phyloP scores from a whole-genome alignment of 1,140 invertebrate species.

The Liolophura sinensis region DNA sequence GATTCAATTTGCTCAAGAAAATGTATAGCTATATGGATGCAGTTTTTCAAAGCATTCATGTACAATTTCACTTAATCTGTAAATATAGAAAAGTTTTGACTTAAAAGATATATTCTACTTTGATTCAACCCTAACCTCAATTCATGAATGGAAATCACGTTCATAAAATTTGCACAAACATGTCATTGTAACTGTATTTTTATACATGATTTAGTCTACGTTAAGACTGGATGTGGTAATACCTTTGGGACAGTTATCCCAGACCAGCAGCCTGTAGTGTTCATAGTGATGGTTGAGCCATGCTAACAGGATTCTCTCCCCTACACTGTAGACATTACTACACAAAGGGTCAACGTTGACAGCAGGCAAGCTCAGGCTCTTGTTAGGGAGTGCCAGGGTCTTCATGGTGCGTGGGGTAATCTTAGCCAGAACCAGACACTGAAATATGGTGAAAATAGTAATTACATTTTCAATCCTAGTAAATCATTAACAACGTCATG shows the following conservation, averaged over 20 bases:
- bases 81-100: too few relatives aligned
- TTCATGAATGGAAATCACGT: neutral
- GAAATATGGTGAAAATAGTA: conserved; percentile 11
- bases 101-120: too few relatives aligned
- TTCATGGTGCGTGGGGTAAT: conserved; percentile 53
- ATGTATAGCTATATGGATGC: too few relatives aligned
- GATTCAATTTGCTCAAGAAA: neutral
- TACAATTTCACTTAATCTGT: too few relatives aligned
- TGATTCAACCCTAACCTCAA: conserved; percentile 1
- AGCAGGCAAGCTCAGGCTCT: conserved; percentile 38
- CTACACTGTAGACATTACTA: conserved; percentile 55
- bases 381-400: conserved; percentile 36
- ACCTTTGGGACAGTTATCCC: conserved; percentile 49
- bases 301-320: conserved; percentile 54
- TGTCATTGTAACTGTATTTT: neutral
- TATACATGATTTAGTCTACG: neutral
- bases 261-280: conserved; percentile 48
- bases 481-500: neutral
- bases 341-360: conserved; percentile 53
- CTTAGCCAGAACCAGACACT: conserved; percentile 51
- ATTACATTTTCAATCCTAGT: neutral
- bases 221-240: neutral
- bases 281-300: conserved; percentile 59
- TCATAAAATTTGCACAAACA: neutral
- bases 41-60: too few relatives aligned